Percentiles rank a stretch among this genome's conserved stretches.
phyloP scores from a whole-genome alignment of 2,888 invertebrate genomes.

The Neelides folsomi region DNA sequence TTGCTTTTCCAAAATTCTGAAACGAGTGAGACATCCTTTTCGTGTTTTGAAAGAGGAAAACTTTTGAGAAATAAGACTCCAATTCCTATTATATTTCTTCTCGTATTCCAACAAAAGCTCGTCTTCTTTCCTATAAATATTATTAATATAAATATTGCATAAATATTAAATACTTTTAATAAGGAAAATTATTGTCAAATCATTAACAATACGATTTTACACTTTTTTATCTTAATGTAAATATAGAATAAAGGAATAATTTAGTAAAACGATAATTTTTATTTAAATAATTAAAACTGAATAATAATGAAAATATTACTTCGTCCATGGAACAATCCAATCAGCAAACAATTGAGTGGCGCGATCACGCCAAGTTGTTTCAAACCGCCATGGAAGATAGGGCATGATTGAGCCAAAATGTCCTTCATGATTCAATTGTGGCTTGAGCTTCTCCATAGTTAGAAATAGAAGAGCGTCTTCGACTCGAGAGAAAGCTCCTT shows the following conservation, averaged over 20 bases:
- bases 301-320: too few relatives aligned
- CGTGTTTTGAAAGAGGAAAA: conserved; percentile 30
- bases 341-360: conserved; percentile 28
- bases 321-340: conserved; percentile 31
- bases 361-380: conserved; percentile 30
- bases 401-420: conserved; percentile 26
- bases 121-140: conserved; percentile 27
- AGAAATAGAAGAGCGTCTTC: conserved; percentile 28
- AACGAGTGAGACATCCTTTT: conserved; percentile 28
- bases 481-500: conserved; percentile 25
- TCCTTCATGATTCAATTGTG: conserved; percentile 19
- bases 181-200: too few relatives aligned
- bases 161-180: too few relatives aligned
- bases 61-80: conserved; percentile 25
- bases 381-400: conserved; percentile 30
- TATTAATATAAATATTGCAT: too few relatives aligned
- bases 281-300: neutral
- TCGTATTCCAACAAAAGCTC: conserved; percentile 18
- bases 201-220: too few relatives aligned
- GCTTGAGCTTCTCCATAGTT: conserved; percentile 23
- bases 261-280: too few relatives aligned
- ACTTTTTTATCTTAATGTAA: too few relatives aligned
- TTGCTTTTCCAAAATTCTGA: conserved; percentile 18
- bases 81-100: conserved; percentile 16
- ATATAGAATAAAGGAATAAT: too few relatives aligned